Percentiles rank a stretch among this genome's conserved stretches.
Evolutionary conservation across 2,113 vertebrate species (phyloP).

Genomic region (Pleuronectes platessa): DNA sequence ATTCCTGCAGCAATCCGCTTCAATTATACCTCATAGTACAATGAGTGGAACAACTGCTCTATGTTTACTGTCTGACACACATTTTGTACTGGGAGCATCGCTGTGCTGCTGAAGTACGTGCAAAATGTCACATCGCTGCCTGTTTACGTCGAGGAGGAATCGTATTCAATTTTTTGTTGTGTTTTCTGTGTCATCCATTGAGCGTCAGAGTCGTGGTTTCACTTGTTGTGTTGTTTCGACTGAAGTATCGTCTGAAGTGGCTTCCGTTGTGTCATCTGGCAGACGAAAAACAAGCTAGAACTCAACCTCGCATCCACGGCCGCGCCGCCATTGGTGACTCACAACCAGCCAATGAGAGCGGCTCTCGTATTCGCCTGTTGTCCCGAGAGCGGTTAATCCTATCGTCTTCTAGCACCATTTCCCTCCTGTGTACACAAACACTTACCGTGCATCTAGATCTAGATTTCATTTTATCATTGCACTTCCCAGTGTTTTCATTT

Average conservation of each 20-base stretch:
- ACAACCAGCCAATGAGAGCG: slow-evolving; percentile 23
- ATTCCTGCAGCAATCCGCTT: slow-evolving; percentile 44
- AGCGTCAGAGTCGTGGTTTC: neutral
- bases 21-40: slow-evolving; percentile 44
- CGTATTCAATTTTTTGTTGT: neutral
- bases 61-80: neutral
- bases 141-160: neutral
- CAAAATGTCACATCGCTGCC: neutral
- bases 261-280: neutral
- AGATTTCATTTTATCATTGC: slow-evolving; percentile 18
- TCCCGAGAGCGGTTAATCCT: neutral
- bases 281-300: slow-evolving; percentile 25
- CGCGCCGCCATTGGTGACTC: slow-evolving; percentile 36
- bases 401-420: neutral
- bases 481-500: neutral
- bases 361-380: neutral
- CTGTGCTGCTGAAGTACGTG: neutral
- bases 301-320: slow-evolving; percentile 15
- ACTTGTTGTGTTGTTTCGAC: neutral
- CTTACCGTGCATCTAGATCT: slow-evolving; percentile 4
- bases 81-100: too few species aligned
- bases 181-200: neutral
- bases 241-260: neutral
- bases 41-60: slow-evolving; percentile 46
- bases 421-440: neutral